Conservation (phyloP, 2,888 invertebrate species). For the Caenorhabditis doughertyi region DNA sequence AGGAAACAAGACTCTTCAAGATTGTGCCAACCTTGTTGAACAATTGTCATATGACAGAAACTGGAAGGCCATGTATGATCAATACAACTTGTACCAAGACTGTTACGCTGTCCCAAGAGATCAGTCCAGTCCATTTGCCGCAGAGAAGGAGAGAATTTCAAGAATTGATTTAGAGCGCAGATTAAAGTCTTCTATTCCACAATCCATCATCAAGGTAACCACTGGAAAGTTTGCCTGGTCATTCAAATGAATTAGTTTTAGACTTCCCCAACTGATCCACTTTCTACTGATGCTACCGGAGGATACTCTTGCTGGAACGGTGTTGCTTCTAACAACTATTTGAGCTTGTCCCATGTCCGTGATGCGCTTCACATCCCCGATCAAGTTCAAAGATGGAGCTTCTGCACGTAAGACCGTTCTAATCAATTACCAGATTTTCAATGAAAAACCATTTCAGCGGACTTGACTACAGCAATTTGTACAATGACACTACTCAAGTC, state of each 20-base stretch:
- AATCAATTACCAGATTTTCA: neutral
- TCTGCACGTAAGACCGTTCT: slow-evolving; percentile 69
- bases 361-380: slow-evolving; percentile 78
- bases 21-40: slow-evolving; percentile 68
- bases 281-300: slow-evolving; percentile 77
- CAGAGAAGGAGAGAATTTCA: slow-evolving; percentile 26
- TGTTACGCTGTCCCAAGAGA: slow-evolving; percentile 70
- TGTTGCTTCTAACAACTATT: slow-evolving; percentile 68
- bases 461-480: slow-evolving; percentile 65
- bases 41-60: slow-evolving; percentile 68
- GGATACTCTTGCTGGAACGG: slow-evolving; percentile 77
- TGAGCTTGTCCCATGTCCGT: slow-evolving; percentile 73
- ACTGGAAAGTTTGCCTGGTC: neutral
- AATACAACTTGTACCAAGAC: slow-evolving; percentile 79
- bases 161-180: slow-evolving; percentile 22
- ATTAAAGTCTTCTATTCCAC: slow-evolving; percentile 44
- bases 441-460: slow-evolving; percentile 26
- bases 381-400: slow-evolving; percentile 73
- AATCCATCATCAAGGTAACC: slow-evolving; percentile 40
- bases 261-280: slow-evolving; percentile 69
- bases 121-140: slow-evolving; percentile 3
- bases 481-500: slow-evolving; percentile 74
- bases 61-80: slow-evolving; percentile 71
- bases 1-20: slow-evolving; percentile 52
- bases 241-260: slow-evolving; percentile 18